Conservation (phyloP, 2,113 vertebrate genomes). For the Anser brachyrhynchus region DNA sequence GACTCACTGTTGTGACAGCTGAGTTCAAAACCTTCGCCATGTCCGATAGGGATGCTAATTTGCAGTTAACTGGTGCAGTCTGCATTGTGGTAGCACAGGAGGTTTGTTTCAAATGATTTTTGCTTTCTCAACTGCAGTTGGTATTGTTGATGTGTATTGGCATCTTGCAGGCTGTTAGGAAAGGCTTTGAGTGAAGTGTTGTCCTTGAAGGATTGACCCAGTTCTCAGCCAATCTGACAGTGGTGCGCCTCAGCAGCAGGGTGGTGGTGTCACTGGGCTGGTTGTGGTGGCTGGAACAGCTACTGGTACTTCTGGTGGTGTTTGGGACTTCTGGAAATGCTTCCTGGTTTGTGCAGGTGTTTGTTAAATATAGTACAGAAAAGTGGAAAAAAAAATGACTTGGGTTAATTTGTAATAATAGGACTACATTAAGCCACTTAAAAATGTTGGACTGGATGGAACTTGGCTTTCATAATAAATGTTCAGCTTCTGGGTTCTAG, state of each 20-base stretch:
- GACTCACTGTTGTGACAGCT: background rate
- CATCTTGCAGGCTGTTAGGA: background rate
- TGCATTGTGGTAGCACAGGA: background rate
- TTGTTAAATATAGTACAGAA: background rate
- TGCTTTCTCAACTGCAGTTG: background rate
- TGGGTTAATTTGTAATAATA: background rate
- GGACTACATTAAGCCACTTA: background rate
- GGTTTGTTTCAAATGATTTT: background rate
- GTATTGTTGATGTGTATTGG: background rate
- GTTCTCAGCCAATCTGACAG: background rate
- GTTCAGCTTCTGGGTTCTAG: background rate
- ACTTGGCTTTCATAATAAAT: background rate
- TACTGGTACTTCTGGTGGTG: background rate
- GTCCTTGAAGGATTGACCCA: background rate
- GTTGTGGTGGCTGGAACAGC: background rate
- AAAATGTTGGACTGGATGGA: background rate
- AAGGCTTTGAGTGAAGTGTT: background rate
- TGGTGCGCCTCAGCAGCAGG: background rate
- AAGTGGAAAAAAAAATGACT: background rate
- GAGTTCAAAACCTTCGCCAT: background rate
- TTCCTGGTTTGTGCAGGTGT: background rate
- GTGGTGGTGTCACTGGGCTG: background rate
- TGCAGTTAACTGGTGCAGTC: background rate
- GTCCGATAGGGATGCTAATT: background rate
- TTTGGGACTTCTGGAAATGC: background rate